Evolutionary conservation across 1,140 invertebrate species (phyloP), one percentile per base, ranked within the genome.

Genomic region (Leptoteleia sp.): DNA sequence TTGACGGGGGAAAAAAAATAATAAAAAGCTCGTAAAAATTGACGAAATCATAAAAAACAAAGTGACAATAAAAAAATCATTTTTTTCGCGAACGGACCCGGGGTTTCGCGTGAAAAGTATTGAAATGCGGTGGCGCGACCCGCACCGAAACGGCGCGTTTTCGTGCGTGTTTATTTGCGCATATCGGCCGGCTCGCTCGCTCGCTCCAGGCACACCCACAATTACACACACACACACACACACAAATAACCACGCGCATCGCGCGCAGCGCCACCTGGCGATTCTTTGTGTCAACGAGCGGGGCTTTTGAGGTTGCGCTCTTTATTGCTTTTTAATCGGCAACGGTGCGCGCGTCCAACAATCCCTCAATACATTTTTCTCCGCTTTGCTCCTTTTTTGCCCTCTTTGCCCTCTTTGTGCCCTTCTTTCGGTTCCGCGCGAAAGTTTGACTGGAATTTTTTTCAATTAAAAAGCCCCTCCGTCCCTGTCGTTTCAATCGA

Each of bases 371-470:
- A 45, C 22, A 47, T 16, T 54, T 55, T 48, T 59, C 38, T 31
- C 40, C 37, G 11, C 12, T 16, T 12, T 16, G 22, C 31, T 70
- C 25, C 16, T 11, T 67, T 45, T 35, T 43, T 7, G n/a, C 27
- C 17, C 43, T 31, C 27, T 40, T 52, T 54, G 50, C 43, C 40
- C 33, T 29, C 45, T 67, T 65, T 50, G 47, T n/a, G n/a, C n/a
- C n/a, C n/a, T n/a, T n/a, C n/a, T n/a, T n/a, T 71, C 48, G 52
- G 15, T 61, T 67, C 40, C 22, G n/a, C 16, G 47, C 22, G 76
- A 85, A 87, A 84, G 82, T 84, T 85, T 45, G 78, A 72, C 79
- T 57, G 80, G 80, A 87, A 84, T 84, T 85, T 85, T 86, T 87
- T 87, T 87, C n/a, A 87, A 87, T 86, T 86, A 87, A 87, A 85